A percentile compares a stretch with the other conserved stretches of the same genome.
phyloP scores from a whole-genome alignment of 2,888 invertebrate species.

The Drosophila infuscata region DNA sequence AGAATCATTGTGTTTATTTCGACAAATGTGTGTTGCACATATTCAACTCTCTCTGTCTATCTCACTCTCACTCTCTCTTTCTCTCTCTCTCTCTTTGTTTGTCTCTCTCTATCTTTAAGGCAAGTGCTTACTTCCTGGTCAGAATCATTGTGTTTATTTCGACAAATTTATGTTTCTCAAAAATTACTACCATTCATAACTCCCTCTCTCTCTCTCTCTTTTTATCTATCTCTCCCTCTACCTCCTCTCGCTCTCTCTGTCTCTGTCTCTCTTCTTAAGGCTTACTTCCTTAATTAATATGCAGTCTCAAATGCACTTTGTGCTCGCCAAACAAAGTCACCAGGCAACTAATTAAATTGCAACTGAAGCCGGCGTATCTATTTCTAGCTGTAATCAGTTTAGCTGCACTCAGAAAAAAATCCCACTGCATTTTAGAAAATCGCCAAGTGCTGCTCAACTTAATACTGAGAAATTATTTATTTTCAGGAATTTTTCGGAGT shows the following conservation, averaged over 20 bases:
- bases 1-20: constrained; percentile 27
- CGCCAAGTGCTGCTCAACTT: not conserved
- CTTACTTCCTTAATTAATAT: not conserved
- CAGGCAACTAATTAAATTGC: constrained; percentile 26
- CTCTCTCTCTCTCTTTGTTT: not conserved
- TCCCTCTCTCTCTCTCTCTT: not conserved
- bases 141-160: not conserved
- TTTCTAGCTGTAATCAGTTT: constrained; percentile 26
- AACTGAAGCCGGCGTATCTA: not conserved
- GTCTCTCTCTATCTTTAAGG: not conserved
- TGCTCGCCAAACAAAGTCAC: constrained; percentile 16
- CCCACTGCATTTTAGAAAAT: not conserved
- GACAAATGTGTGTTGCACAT: constrained; percentile 4
- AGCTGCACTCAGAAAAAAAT: not conserved
- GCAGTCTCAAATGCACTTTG: constrained; percentile 7
- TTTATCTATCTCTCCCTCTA: not conserved
- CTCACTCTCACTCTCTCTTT: not conserved
- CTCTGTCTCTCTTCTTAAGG: not conserved
- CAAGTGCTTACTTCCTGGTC: not conserved
- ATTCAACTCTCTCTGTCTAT: not conserved
- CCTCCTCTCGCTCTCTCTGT: not conserved
- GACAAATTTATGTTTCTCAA: not conserved
- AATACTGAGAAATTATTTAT: not conserved
- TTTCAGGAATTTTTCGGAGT: not conserved
- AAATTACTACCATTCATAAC: not conserved